Conservation (phyloP, 2,888 invertebrate species). For the Cloeon dipterum region DNA sequence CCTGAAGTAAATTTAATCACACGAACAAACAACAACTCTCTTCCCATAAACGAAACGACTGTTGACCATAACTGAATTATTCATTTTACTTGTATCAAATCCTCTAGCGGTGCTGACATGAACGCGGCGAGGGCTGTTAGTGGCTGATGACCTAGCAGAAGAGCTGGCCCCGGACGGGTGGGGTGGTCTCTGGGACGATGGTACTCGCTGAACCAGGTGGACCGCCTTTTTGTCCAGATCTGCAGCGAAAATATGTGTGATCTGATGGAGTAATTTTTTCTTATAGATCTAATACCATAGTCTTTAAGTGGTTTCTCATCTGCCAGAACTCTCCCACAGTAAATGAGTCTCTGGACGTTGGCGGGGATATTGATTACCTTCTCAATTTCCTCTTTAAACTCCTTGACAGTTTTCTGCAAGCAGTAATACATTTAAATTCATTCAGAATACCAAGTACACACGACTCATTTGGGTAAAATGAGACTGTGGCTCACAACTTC, state of each 20-base stretch:
- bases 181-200: slow-evolving; percentile 26
- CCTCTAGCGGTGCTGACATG: too few relatives aligned
- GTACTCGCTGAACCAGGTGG: slow-evolving; percentile 73
- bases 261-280: neutral
- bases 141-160: slow-evolving; percentile 7
- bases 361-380: slow-evolving; percentile 56
- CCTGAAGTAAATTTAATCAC: too few relatives aligned
- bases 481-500: neutral
- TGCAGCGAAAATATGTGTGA: slow-evolving; percentile 18
- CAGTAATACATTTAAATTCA: slow-evolving; percentile 8
- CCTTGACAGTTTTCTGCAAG: slow-evolving; percentile 48
- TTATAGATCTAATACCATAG: slow-evolving; percentile 33
- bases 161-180: slow-evolving; percentile 5
- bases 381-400: slow-evolving; percentile 58
- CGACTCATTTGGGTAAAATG: neutral
- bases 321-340: slow-evolving; percentile 78
- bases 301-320: slow-evolving; percentile 69
- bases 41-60: too few relatives aligned
- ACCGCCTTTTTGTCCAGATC: slow-evolving; percentile 82
- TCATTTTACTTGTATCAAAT: too few relatives aligned
- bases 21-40: too few relatives aligned
- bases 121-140: too few relatives aligned
- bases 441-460: neutral
- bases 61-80: too few relatives aligned
- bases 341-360: slow-evolving; percentile 73